Base-by-base conservation (phyloP, 1,140 invertebrate genomes). In the Aricia agestis region DNA sequence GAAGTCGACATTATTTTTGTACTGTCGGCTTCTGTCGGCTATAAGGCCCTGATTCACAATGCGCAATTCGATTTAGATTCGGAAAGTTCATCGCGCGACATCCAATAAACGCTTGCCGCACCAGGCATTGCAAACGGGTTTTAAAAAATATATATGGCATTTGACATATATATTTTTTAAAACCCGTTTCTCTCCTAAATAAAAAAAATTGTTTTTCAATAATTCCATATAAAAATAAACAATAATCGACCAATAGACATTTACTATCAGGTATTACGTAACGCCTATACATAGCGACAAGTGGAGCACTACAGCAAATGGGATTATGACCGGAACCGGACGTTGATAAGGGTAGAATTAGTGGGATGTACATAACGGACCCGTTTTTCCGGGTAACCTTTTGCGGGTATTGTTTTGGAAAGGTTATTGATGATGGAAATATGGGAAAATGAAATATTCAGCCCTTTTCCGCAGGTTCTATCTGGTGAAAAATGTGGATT, bases 311-410 rank as follows among this genome's bases (percentile, higher is more conserved):
- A 69, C 3, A 15, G 59, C 59, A 63, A 66, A 57, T 66, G 25
- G 18, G 32, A 57, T 52, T 70, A 66, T 52, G 65, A 66, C 42
- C 17, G 66, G 41, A 42, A 67, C n/a, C n/a, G 66, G 66, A 67
- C 59, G 59, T 25, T 63, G 59, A 63, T 63, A 63, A 63, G 59
- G 59, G 59, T 63, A 63, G 19, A 63, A 63, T 63, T 63, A 63
- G 59, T 25, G 59, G 59, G 10, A 63, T 6, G 17, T 63, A 31
- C 19, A 63, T 63, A 63, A 63, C 59, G 59, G 17, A 18, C 11
- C 17, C 59, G 18, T 63, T 63, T 59, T 59, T 59, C 9, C 18
- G 59, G 11, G 11, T 52, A 52, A 11, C 45, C 13, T 52, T 52
- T 52, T 13, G 45, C 45, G 11, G 45, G 45, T 59, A 18, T 18